Evolutionary conservation across 2,113 vertebrate species (phyloP), one percentile per base, ranked within the genome.

Genomic region (Apaloderma vittatum): DNA sequence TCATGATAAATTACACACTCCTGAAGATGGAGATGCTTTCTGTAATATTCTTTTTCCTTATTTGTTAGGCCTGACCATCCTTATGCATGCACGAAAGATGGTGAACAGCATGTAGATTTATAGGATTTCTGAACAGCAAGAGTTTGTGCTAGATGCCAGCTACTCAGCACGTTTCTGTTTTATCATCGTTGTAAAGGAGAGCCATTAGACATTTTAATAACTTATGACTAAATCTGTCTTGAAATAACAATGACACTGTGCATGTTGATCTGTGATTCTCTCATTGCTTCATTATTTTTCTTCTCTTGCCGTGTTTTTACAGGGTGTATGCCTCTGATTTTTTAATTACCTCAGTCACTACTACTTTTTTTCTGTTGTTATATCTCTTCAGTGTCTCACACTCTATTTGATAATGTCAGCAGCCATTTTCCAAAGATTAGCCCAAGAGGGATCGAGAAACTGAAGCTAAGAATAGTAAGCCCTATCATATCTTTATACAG

Each of bases 111-210:
- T 40, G 71, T n/a, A 72, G 90, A 92, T 94, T 94, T 94, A 90
- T 80, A 54, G 48, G 15, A 79, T 71, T 82, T 78, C 51, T 57
- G 62, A 81, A 51, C 18, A 79, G 21, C 49, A 72, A 62, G 24
- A 70, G 9, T 45, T 89, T 82, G 21, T 85, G 75, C 70, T 92
- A 68, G 52, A 75, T 70, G 49, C 34, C 32, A 78, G 40, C 10
- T 29, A 58, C 36, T 40, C 30, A 81, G 49, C 49, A 87, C 0
- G 0, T 74, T 96, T 92, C 54, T 93, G 48, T 32, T 96, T 96
- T 96, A 93, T 93, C 88, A 40, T 49, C 9, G 0, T 72, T 93
- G 43, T 79, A 82, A 95, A 94, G 36, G 76, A 89, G 58, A 65
- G 29, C 49, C 89, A 29, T 66, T 63, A 86, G 84, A 91, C 15